Base-by-base conservation (phyloP, 2,797 vertebrate genomes). In the Heteromormyrus szaboi region DNA sequence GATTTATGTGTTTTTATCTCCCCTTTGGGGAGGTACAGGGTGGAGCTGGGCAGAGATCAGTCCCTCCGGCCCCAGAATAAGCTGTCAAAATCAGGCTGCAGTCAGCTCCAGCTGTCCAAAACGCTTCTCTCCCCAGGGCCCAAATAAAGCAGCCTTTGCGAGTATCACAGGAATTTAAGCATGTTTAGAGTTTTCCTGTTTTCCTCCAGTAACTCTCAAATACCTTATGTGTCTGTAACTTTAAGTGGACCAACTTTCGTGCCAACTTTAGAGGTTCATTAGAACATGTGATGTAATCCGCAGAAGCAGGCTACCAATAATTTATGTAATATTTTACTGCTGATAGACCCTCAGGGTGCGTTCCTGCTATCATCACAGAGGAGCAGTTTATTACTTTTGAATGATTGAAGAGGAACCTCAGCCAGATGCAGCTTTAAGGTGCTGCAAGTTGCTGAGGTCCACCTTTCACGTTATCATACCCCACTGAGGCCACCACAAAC, bases 91-190 rank as follows among this genome's bases (percentile, higher is more conserved):
- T 83, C 72, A 44, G 65, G 89, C 56, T 37, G 37, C 9, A 56
- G 29, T 68, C 37, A 14, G 89, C 53, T 54, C 41, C 85, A 46
- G 51, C 51, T 87, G 85, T 51, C 85, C 50, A n/a, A 50, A 53
- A 54, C 37, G 85, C 65, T 29, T 51, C 89, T 11, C 62, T 76
- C 88, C 84, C 37, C 33, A 33, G 88, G 81, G 56, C 85, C 48
- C 41, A 17, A 65, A 53, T 51, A 51, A 85, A 68, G 25, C 22
- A 25, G 4, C 68, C 44, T 87, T 87, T 22, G 50, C 59, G 19
- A 89, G 17, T 41, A 65, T 46, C 37, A 19, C 88, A 41, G 56
- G 56, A 89, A 85, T 89, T 89, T 12, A 68, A 53, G 79, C 19
- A 50, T 54, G 8, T 33, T 46, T 14, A 72, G 5, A 2, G 59